These are phyloP conservation scores for Acyrthosiphon pisum DNA, from an alignment of 1,140 invertebrate species.

Conservation along the genomic window DNA sequence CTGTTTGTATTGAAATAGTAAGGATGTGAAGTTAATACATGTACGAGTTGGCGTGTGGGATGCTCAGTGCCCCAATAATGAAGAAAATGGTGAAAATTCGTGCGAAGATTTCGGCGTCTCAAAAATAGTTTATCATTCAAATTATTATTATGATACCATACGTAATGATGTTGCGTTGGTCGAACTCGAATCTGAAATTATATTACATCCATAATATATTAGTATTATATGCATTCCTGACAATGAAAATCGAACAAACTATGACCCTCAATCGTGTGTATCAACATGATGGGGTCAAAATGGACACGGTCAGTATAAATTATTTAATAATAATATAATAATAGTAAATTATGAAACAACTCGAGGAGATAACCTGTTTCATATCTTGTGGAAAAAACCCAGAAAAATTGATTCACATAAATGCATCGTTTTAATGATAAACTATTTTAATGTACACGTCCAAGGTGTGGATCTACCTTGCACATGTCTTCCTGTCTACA, in stretches of 20 bases:
- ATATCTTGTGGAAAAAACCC: too few species aligned
- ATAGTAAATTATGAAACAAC: background rate
- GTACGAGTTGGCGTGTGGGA: constrained; percentile 72
- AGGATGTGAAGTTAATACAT: constrained; percentile 59
- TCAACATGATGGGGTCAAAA: constrained; percentile 75
- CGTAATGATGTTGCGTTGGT: constrained; percentile 66
- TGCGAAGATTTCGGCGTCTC: constrained; percentile 67
- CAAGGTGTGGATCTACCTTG: too few species aligned
- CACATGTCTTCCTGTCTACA: too few species aligned
- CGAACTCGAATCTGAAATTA: constrained; percentile 62
- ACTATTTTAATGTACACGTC: too few species aligned
- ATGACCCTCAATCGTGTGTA: constrained; percentile 64
- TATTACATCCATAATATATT: constrained; percentile 64
- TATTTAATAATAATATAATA: constrained; percentile 27
- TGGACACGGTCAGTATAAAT: constrained; percentile 65
- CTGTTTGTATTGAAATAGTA: constrained; percentile 24
- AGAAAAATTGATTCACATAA: too few species aligned
- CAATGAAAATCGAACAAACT: constrained; percentile 60
- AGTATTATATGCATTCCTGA: constrained; percentile 67
- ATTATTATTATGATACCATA: constrained; percentile 62
- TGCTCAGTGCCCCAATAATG: constrained; percentile 59
- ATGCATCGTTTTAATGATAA: too few species aligned
- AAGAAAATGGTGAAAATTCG: constrained; percentile 67
- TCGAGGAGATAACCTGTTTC: background rate
- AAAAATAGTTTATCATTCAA: constrained; percentile 63